Conservation (phyloP, 2,888 invertebrate genomes). For the Calephelis perditalis region DNA sequence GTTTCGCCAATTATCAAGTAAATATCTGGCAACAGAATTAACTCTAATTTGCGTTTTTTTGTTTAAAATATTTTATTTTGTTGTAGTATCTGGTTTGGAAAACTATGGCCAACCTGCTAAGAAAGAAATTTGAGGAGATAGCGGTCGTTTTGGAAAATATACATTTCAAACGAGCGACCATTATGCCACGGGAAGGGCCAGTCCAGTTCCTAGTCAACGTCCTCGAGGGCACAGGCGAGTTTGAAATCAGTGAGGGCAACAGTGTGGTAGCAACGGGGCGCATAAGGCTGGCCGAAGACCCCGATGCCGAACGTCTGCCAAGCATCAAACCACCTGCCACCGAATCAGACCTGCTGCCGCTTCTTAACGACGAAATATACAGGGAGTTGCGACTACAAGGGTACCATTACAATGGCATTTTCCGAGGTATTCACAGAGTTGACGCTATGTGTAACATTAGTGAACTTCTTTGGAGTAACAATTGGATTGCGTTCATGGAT, state of each 20-base stretch:
- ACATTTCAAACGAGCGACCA: slow-evolving; percentile 94
- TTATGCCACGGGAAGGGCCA: slow-evolving; percentile 89
- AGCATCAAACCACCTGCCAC: slow-evolving; percentile 54
- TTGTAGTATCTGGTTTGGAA: slow-evolving; percentile 88
- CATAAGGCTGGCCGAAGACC: slow-evolving; percentile 81
- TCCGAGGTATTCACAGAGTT: slow-evolving; percentile 87
- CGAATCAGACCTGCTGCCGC: slow-evolving; percentile 63
- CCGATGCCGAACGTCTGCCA: slow-evolving; percentile 80
- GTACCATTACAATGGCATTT: slow-evolving; percentile 90
- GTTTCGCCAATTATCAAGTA: too few relatives aligned
- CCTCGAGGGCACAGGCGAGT: slow-evolving; percentile 88
- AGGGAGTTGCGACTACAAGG: slow-evolving; percentile 91
- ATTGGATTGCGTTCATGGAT: slow-evolving; percentile 97
- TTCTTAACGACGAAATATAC: slow-evolving; percentile 86
- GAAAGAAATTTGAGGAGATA: slow-evolving; percentile 85
- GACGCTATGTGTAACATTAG: slow-evolving; percentile 86
- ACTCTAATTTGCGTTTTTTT: too few relatives aligned
- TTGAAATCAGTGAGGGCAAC: slow-evolving; percentile 94
- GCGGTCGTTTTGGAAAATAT: slow-evolving; percentile 94
- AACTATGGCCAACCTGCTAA: slow-evolving; percentile 88
- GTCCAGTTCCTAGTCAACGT: slow-evolving; percentile 90
- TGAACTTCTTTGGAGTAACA: slow-evolving; percentile 89
- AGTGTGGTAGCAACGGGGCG: slow-evolving; percentile 89
- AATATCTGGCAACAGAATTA: too few relatives aligned
- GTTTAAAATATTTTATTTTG: not conserved